phyloP scores from a whole-genome alignment of 2,888 invertebrate genomes.

The Amiota communis region DNA sequence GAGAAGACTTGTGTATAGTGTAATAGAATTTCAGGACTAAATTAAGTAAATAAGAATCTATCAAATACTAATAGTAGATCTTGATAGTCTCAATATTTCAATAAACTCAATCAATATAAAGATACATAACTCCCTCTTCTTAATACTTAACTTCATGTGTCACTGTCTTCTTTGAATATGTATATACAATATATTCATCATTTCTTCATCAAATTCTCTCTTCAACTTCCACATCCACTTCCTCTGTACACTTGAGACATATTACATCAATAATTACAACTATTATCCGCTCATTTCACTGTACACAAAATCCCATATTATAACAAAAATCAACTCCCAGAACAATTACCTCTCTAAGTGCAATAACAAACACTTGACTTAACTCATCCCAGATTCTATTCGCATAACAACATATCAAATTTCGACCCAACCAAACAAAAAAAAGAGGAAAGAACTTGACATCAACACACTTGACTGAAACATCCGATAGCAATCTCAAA shows the following conservation, averaged over 20 bases:
- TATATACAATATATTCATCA: no score
- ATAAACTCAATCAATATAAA: no score
- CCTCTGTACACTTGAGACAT: neutral
- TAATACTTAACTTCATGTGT: no score
- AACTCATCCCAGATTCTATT: conserved; percentile 33
- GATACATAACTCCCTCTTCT: no score
- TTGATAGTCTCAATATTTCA: no score
- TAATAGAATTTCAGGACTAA: no score
- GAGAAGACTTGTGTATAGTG: no score
- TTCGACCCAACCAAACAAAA: conserved; percentile 37
- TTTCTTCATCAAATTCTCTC: conserved; percentile 6
- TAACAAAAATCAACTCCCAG: conserved; percentile 59
- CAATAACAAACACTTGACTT: conserved; percentile 66
- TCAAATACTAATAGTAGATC: no score
- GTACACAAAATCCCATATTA: neutral
- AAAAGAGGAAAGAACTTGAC: conserved; percentile 23
- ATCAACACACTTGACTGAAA: neutral
- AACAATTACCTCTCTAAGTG: conserved; percentile 61
- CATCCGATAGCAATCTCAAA: neutral
- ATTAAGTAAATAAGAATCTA: no score
- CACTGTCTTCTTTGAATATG: no score
- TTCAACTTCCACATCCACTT: neutral
- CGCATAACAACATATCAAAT: conserved; percentile 61
- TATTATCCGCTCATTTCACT: conserved; percentile 19
- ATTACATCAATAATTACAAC: conserved; percentile 19